Conservation (phyloP, 1,140 invertebrate genomes). For the Mercenaria mercenaria region DNA sequence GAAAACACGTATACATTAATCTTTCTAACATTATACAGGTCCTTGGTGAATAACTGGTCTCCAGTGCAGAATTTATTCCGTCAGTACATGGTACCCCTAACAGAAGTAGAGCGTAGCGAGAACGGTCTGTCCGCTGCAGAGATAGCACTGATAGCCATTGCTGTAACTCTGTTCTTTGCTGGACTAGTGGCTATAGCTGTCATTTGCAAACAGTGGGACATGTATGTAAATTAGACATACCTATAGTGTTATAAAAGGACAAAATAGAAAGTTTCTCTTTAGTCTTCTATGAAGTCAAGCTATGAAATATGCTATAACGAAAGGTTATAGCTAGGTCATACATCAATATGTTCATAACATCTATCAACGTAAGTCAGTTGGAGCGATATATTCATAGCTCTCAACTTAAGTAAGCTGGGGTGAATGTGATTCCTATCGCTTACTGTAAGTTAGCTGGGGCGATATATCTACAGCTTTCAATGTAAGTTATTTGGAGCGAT, state of each 20-base stretch:
- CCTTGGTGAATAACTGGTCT: slow-evolving; percentile 34
- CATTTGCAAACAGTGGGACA: slow-evolving; percentile 27
- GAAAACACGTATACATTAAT: no score
- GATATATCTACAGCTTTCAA: no score
- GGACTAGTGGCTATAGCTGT: neutral
- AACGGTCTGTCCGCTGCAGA: slow-evolving; percentile 5
- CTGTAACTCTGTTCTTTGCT: slow-evolving; percentile 37
- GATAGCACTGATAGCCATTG: slow-evolving; percentile 47
- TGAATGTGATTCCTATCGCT: no score
- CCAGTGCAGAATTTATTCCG: slow-evolving; percentile 49
- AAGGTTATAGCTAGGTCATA: neutral
- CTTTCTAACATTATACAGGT: no score
- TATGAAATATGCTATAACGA: neutral
- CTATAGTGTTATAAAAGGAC: no score
- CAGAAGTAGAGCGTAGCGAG: neutral
- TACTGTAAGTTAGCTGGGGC: no score
- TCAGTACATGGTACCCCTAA: neutral
- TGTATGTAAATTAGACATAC: slow-evolving; percentile 31
- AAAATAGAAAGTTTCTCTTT: no score
- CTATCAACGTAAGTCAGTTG: no score
- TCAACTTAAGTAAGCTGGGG: no score
- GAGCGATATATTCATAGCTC: no score
- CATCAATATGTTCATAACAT: neutral
- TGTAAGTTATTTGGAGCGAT: no score
- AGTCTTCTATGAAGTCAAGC: neutral